Conservation (phyloP, 2,113 vertebrate species). For the Rhinopithecus roxellana region DNA sequence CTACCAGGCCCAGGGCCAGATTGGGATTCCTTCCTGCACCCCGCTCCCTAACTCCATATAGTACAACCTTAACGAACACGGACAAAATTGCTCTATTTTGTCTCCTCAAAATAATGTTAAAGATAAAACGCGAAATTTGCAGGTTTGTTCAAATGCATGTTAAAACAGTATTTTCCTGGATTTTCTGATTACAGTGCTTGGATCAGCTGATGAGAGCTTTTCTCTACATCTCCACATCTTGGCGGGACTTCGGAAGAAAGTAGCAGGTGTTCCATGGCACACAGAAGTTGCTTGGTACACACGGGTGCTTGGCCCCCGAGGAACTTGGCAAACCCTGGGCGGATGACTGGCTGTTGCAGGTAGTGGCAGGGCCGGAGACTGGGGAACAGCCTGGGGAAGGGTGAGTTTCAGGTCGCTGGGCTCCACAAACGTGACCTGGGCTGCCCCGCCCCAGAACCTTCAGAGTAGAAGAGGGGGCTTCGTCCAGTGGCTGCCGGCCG, state of each 20-base stretch:
- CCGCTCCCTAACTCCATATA: background rate
- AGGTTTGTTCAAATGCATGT: background rate
- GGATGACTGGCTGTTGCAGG: background rate
- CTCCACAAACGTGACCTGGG: background rate
- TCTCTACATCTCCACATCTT: background rate
- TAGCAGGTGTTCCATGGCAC: accelerated
- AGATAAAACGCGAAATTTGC: background rate
- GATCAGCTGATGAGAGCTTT: background rate
- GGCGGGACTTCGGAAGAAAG: background rate
- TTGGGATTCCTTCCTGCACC: background rate
- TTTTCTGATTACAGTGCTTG: background rate
- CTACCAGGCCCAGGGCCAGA: background rate
- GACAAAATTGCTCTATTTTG: background rate
- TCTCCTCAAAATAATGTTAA: background rate
- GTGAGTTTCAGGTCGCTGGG: background rate
- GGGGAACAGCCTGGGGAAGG: accelerated
- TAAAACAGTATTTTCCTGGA: background rate
- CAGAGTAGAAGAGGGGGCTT: accelerated
- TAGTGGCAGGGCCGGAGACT: background rate
- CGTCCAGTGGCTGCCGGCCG: accelerated
- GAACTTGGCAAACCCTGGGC: background rate
- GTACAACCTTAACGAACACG: background rate
- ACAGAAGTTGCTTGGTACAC: accelerated
- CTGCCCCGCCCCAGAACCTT: too few species aligned
- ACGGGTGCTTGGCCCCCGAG: too few species aligned